Percentiles rank a stretch among this genome's conserved stretches.
Evolutionary conservation across 2,888 invertebrate species (phyloP).

Genomic region (Bombylius major): DNA sequence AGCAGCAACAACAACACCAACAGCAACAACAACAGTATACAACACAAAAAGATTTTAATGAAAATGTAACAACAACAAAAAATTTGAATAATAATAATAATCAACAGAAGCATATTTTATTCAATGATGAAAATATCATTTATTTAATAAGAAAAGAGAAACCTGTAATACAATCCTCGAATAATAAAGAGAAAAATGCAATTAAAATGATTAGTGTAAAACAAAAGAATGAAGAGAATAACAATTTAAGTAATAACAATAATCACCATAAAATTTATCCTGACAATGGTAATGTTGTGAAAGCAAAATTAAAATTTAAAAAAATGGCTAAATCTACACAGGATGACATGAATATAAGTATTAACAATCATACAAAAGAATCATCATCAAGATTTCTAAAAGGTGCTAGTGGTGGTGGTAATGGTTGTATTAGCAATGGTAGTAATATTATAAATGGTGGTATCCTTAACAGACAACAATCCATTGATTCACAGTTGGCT

Average conservation of each 20-base stretch:
- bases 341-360: constrained; percentile 10
- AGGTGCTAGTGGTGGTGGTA: background rate
- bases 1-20: background rate
- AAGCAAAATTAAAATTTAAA: constrained; percentile 10
- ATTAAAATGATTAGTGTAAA: constrained; percentile 1
- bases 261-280: background rate
- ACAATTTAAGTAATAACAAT: constrained; percentile 4
- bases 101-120: constrained; percentile 29
- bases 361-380: background rate
- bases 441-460: background rate
- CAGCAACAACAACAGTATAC: background rate
- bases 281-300: constrained; percentile 6
- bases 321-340: constrained; percentile 10
- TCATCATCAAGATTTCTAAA: background rate
- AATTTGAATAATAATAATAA: background rate
- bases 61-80: background rate
- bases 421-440: no score
- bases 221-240: constrained; percentile 7
- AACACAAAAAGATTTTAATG: constrained; percentile 1
- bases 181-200: background rate
- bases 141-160: constrained; percentile 35
- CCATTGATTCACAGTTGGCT: constrained; percentile 6
- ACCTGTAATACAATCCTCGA: constrained; percentile 21
- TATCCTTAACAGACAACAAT: constrained; percentile 13
- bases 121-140: constrained; percentile 35